Conservation (phyloP, 2,888 invertebrate genomes). For the Parochlus steinenii region DNA sequence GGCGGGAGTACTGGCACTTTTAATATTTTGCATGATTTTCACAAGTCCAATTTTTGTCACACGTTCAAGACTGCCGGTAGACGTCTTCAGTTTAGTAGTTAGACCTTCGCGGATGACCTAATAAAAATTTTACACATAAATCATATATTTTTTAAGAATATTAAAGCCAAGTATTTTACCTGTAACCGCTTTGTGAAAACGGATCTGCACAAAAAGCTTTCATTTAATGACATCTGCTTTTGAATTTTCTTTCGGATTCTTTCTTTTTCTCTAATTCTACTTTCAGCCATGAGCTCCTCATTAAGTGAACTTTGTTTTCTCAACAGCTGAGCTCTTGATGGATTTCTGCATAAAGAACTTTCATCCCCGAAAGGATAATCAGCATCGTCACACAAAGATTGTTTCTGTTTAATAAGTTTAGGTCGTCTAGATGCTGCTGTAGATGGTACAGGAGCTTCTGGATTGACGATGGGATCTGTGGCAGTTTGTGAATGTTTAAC, state of each 20-base stretch:
- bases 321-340: conserved; percentile 23
- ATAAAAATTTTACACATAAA: too few species aligned
- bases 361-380: conserved; percentile 33
- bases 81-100: conserved; percentile 67
- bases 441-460: conserved; percentile 12
- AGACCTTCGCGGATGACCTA: conserved; percentile 45
- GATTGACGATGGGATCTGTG: conserved; percentile 19
- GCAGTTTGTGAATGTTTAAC: conserved; percentile 10
- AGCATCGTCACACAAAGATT: conserved; percentile 57
- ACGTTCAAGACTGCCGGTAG: conserved; percentile 68
- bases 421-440: conserved; percentile 31
- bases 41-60: conserved; percentile 69
- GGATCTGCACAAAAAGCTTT: conserved; percentile 54
- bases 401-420: conserved; percentile 70
- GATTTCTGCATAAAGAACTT: conserved; percentile 39
- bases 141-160: too few species aligned
- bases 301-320: conserved; percentile 72
- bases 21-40: conserved; percentile 71
- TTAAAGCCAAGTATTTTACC: too few species aligned
- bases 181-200: conserved; percentile 28
- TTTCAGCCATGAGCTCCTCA: conserved; percentile 79
- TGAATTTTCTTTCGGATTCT: conserved; percentile 65
- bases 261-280: conserved; percentile 67
- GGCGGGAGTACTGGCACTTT: conserved; percentile 24
- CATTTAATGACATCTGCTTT: conserved; percentile 77